A percentile compares a stretch with the other conserved stretches of the same genome.
Evolutionary conservation across 2,888 invertebrate species (phyloP).

Genomic region (Mimas tiliae): DNA sequence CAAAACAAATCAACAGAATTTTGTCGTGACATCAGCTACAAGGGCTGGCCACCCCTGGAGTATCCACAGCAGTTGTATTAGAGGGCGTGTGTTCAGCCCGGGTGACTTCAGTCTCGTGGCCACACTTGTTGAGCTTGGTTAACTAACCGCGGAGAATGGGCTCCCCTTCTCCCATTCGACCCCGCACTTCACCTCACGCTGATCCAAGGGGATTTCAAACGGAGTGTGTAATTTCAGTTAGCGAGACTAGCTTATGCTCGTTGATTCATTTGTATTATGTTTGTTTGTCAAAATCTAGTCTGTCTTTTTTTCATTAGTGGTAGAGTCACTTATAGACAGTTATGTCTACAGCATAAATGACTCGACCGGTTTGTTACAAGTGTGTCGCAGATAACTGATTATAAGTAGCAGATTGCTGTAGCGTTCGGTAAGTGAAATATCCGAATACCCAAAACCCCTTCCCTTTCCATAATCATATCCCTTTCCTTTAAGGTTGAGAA

Average conservation of each 20-base stretch:
- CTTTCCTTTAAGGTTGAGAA: too few species aligned
- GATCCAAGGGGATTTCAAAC: not conserved
- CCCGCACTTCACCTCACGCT: not conserved
- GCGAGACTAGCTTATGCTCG: not conserved
- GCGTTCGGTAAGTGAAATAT: too few species aligned
- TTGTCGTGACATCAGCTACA: too few species aligned
- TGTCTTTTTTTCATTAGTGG: too few species aligned
- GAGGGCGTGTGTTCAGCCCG: not conserved
- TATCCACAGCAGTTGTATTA: not conserved
- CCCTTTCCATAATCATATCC: too few species aligned
- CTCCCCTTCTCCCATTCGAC: not conserved
- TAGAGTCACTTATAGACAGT: too few species aligned
- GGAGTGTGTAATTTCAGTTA: not conserved
- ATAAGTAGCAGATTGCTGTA: too few species aligned
- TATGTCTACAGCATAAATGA: too few species aligned
- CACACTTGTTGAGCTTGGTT: conserved; percentile 27
- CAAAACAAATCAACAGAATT: too few species aligned
- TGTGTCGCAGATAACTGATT: too few species aligned
- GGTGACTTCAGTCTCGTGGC: conserved; percentile 2
- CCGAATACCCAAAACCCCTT: too few species aligned
- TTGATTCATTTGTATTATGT: not conserved
- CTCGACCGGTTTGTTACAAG: too few species aligned
- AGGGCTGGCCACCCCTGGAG: not conserved
- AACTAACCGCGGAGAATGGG: conserved; percentile 24
- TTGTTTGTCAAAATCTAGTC: not conserved